Conservation (phyloP, 2,888 invertebrate genomes). For the Zelleria hepariella region DNA sequence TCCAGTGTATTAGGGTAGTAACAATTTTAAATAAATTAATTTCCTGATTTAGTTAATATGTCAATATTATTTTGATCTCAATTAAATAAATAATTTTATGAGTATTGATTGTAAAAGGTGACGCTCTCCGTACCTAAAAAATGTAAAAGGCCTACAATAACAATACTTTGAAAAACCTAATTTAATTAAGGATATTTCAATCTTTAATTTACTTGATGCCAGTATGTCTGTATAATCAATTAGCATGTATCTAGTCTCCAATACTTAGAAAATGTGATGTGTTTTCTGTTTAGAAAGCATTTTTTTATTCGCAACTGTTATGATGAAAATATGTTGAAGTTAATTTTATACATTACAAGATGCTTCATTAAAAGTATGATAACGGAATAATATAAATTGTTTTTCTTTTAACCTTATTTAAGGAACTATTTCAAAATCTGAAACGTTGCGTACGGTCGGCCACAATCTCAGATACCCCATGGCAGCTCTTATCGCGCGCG, state of each 20-base stretch:
- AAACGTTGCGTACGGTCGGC: too few species aligned
- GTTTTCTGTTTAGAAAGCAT: constrained; percentile 2
- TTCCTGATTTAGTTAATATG: neutral
- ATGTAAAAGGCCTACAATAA: constrained; percentile 1
- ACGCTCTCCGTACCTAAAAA: too few species aligned
- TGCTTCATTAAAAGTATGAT: neutral
- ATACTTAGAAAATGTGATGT: constrained; percentile 33
- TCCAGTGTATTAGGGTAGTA: constrained; percentile 20
- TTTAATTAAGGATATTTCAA: neutral
- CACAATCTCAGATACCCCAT: too few species aligned
- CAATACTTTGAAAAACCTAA: too few species aligned
- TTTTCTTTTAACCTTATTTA: neutral
- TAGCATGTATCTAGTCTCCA: constrained; percentile 16
- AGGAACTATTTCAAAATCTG: neutral
- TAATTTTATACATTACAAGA: neutral
- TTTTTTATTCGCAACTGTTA: neutral
- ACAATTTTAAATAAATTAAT: neutral
- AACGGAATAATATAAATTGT: neutral
- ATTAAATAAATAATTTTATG: too few species aligned
- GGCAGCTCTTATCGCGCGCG: too few species aligned
- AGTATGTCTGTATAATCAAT: constrained; percentile 20
- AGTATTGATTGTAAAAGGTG: too few species aligned
- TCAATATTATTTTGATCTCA: too few species aligned
- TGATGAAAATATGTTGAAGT: neutral
- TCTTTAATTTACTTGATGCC: constrained; percentile 11